Evolutionary conservation across 1,140 invertebrate species (phyloP).

Genomic region (Eubasilissa regina): DNA sequence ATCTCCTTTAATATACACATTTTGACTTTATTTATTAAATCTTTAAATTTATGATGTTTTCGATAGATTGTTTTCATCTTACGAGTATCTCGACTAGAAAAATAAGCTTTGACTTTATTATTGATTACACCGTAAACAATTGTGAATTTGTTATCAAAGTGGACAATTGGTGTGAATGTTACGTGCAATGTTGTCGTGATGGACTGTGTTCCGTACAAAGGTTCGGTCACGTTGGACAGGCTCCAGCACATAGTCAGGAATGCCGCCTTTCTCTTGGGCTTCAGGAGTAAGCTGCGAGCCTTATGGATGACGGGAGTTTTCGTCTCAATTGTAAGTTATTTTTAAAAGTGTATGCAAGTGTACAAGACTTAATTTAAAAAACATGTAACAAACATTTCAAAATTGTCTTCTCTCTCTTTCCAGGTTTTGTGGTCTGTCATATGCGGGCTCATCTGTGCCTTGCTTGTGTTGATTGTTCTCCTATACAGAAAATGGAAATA

Average conservation of each 20-base stretch:
- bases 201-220: slow-evolving; percentile 42
- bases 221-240: slow-evolving; percentile 8
- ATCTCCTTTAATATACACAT: too few relatives aligned
- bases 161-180: background rate
- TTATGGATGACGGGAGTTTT: slow-evolving; percentile 48
- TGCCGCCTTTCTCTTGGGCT: slow-evolving; percentile 44
- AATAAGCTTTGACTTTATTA: too few relatives aligned
- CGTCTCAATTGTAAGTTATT: slow-evolving; percentile 49
- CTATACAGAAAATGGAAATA: slow-evolving; percentile 68
- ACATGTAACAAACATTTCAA: background rate
- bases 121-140: too few relatives aligned
- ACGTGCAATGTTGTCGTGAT: slow-evolving; percentile 16
- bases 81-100: too few relatives aligned
- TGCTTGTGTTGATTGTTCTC: slow-evolving; percentile 67
- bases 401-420: slow-evolving; percentile 60
- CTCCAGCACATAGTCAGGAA: slow-evolving; percentile 2
- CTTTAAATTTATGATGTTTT: too few relatives aligned
- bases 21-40: too few relatives aligned
- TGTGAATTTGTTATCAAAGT: background rate
- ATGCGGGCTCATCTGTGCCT: slow-evolving; percentile 66
- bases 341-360: too few relatives aligned
- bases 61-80: too few relatives aligned
- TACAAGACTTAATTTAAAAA: background rate
- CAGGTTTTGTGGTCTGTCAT: slow-evolving; percentile 70
- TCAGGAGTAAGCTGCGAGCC: slow-evolving; percentile 42